Conservation (phyloP, 2,113 vertebrate species). For the Baryphthengus martii region DNA sequence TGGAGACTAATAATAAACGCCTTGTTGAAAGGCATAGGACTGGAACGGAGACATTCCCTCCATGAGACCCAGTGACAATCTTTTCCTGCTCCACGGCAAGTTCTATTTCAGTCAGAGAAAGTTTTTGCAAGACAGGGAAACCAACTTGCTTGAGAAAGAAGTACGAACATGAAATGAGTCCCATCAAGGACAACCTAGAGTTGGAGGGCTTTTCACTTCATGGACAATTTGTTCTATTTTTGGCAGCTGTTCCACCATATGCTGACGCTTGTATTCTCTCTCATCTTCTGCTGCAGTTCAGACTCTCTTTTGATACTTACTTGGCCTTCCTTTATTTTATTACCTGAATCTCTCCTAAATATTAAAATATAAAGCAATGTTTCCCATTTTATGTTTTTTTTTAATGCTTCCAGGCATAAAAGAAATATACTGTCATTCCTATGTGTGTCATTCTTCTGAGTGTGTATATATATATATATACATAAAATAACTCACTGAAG, state of each 20-base stretch:
- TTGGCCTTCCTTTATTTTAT: not conserved
- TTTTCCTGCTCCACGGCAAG: not conserved
- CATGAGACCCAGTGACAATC: rapidly evolving
- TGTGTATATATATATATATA: rapidly evolving
- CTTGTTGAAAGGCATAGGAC: not conserved
- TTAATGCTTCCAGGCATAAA: not conserved
- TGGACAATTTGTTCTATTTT: not conserved
- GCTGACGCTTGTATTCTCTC: not conserved
- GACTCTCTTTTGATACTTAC: not conserved
- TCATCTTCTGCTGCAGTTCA: not conserved
- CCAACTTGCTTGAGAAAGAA: not conserved
- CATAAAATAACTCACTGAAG: not conserved
- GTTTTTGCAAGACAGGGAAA: not conserved
- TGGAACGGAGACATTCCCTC: not conserved
- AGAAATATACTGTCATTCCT: not conserved
- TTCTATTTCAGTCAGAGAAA: not conserved
- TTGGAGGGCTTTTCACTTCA: not conserved
- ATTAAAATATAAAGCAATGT: not conserved
- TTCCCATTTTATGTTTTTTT: not conserved
- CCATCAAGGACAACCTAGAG: not conserved
- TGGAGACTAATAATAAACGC: not conserved
- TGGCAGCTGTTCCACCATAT: not conserved
- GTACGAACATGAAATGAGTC: not conserved
- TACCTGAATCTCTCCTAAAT: not conserved
- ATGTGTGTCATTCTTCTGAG: not conserved